Evolutionary conservation across 2,113 vertebrate genomes (phyloP).

Genomic region (Sterrhoptilus dennistouni): DNA sequence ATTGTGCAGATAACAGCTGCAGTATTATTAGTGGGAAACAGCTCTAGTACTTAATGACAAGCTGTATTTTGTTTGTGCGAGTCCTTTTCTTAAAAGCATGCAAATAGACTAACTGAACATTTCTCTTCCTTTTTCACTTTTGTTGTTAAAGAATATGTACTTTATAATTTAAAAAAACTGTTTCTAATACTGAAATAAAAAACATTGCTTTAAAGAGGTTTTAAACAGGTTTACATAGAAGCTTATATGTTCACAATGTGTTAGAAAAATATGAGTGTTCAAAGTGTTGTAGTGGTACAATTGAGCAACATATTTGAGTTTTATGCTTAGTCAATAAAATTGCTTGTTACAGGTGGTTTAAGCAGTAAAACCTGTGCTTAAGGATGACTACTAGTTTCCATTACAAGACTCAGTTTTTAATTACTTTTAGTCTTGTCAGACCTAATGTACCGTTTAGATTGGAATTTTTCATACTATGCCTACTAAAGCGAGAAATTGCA

Average conservation of each 20-base stretch:
- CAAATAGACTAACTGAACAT: neutral
- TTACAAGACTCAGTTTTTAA: neutral
- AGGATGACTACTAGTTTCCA: neutral
- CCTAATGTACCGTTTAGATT: neutral
- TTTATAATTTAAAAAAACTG: neutral
- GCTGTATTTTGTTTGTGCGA: neutral
- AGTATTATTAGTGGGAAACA: neutral
- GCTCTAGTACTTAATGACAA: neutral
- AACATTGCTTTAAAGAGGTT: neutral
- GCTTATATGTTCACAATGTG: neutral
- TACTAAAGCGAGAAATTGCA: neutral
- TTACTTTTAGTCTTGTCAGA: conserved; percentile 15
- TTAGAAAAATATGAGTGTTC: neutral
- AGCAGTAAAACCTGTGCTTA: neutral
- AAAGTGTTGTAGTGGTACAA: neutral
- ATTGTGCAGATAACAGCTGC: neutral
- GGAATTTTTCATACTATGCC: neutral
- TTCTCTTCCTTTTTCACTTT: neutral
- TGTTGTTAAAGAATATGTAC: neutral
- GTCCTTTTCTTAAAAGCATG: neutral
- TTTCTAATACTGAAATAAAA: neutral
- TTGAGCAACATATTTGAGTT: neutral
- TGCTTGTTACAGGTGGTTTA: neutral
- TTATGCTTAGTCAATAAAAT: neutral
- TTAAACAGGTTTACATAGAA: neutral